Base-by-base conservation (phyloP, 2,113 vertebrate species). In the Brachyhypopomus gauderio region DNA sequence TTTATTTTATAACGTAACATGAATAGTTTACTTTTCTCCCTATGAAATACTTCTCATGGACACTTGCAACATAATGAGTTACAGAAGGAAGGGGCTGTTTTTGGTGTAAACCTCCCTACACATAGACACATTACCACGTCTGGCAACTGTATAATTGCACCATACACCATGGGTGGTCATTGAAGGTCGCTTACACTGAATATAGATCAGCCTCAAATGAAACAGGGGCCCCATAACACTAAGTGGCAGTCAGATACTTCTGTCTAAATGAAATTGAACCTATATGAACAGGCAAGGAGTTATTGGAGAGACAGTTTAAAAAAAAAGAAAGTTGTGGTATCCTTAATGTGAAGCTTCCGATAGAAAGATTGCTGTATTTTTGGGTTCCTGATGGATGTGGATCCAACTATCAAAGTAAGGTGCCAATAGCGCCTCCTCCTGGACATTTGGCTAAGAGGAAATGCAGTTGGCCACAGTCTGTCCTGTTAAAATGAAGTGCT, bases 401-500 rank as follows among this genome's bases (percentile, higher is more conserved):
- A 81, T 75, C 64, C 55, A 79, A 70, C 52, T 45, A 0, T 16
- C 6, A 3, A 16, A 64, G 36, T 7, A 22, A 59, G 58, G 62
- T 38, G 30, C 27, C 14, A 45, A 23, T 11, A 14, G 12, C n/a
- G 19, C 7, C 74, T 52, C 7, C 5, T 38, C 55, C 1, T 69
- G 14, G 41, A 60, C 72, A 27, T n/a, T 55, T 22, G 36, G 58
- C 55, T 63, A 27, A 77, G 73, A 72, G 56, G 63, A 20, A 66
- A 70, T 73, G 52, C 78, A 79, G 81, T 45, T 63, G 58, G 79
- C 38, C 80, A 27, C 5, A 25, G 79, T 69, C 64, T 36, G 27
- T 75, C 73, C 56, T 72, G 79, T 84, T 75, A 77, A 72, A 79
- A 80, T 66, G 77, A 60, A 83, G 66, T 81, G 72, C 30, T 78